A percentile compares a stretch with the other conserved stretches of the same genome.
These are phyloP conservation scores for Pelmatolapia mariae DNA, from an alignment of 2,113 vertebrate species.

Conservation along the genomic window DNA sequence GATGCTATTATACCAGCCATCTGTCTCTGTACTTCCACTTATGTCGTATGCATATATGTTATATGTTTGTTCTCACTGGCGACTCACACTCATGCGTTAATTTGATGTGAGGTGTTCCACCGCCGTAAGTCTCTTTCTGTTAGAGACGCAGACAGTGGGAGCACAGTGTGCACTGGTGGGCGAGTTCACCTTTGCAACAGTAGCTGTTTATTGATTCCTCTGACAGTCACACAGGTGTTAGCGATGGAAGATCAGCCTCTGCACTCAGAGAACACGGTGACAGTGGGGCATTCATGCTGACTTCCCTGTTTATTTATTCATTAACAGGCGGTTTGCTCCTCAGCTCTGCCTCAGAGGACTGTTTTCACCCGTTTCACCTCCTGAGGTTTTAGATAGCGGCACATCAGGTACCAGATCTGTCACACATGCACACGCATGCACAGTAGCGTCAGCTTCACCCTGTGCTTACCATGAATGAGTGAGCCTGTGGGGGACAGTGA, in stretches of 20 bases:
- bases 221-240: constrained; percentile 43
- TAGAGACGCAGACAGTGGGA: neutral
- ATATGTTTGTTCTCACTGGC: neutral
- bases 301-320: constrained; percentile 54
- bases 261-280: constrained; percentile 20
- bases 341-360: constrained; percentile 12
- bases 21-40: constrained; percentile 1
- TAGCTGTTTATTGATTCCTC: constrained; percentile 40
- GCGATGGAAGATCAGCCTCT: constrained; percentile 48
- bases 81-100: neutral
- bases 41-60: neutral
- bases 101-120: neutral
- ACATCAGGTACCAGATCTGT: neutral
- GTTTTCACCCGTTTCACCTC: constrained; percentile 31
- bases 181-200: constrained; percentile 38
- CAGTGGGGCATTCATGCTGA: constrained; percentile 16
- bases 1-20: neutral
- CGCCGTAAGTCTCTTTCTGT: constrained; percentile 4
- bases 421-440: neutral
- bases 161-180: neutral
- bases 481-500: constrained; percentile 6
- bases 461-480: constrained; percentile 18
- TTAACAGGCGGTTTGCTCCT: constrained; percentile 25
- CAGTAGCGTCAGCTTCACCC: neutral
- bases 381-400: constrained; percentile 3